Percentiles rank a stretch among this genome's conserved stretches.
Evolutionary conservation across 2,113 vertebrate species (phyloP).

Genomic region (Gavia stellata): DNA sequence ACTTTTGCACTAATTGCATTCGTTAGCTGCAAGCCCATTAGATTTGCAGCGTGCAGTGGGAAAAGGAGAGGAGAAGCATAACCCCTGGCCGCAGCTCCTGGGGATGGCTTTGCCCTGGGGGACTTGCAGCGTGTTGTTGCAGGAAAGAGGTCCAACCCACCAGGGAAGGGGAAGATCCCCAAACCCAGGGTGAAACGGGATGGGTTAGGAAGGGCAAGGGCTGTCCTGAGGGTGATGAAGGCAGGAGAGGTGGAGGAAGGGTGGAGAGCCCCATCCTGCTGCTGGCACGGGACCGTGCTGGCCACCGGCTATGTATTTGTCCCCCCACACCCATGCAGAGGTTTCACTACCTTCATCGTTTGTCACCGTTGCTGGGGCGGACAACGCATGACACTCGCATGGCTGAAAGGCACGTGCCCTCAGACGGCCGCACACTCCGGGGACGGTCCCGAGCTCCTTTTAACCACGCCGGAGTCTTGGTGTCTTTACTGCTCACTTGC

Average conservation of each 20-base stretch:
- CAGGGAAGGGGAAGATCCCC: not conserved
- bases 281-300: not conserved
- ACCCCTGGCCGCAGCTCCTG: rapidly evolving
- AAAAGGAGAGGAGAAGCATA: not conserved
- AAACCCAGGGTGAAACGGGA: not conserved
- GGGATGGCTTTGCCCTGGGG: not conserved
- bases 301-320: not conserved
- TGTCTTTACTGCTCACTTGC: not conserved
- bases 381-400: rapidly evolving
- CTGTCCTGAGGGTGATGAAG: not conserved
- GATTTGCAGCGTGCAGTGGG: not conserved
- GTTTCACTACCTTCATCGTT: not conserved
- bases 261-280: not conserved
- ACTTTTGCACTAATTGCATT: not conserved
- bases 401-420: not conserved
- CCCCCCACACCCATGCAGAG: rapidly evolving
- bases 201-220: not conserved
- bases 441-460: not conserved
- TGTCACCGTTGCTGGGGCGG: not conserved
- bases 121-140: rapidly evolving
- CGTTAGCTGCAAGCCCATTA: not conserved
- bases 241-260: not conserved
- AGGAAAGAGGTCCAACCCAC: not conserved
- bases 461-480: rapidly evolving
- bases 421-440: not conserved